Percentiles rank a stretch among this genome's conserved stretches.
Conservation (phyloP, 2,888 invertebrate species). For the Megamerina dolium region DNA sequence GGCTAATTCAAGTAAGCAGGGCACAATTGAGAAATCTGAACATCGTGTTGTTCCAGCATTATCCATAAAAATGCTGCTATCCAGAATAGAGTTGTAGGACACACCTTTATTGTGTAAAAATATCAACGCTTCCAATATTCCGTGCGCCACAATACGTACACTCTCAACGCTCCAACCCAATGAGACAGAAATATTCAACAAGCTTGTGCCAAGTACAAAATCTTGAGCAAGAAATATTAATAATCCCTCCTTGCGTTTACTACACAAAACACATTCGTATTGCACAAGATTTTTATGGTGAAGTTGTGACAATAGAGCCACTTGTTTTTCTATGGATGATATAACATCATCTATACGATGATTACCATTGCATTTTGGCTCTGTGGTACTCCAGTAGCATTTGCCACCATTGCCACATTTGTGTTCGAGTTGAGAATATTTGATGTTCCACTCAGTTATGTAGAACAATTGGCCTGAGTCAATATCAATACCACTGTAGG, state of each 20-base stretch:
- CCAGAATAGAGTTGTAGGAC: constrained; percentile 74
- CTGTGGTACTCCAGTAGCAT: constrained; percentile 38
- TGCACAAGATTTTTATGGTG: constrained; percentile 67
- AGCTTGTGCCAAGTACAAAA: constrained; percentile 53
- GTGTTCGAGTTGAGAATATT: constrained; percentile 45
- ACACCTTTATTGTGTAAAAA: constrained; percentile 77
- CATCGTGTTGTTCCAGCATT: constrained; percentile 53
- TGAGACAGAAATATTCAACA: constrained; percentile 42
- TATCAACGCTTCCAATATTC: constrained; percentile 67
- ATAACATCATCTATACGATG: constrained; percentile 47
- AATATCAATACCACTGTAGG: constrained; percentile 71
- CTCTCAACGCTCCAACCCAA: constrained; percentile 50
- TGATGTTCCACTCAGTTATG: constrained; percentile 70
- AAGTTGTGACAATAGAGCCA: constrained; percentile 63
- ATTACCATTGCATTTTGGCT: constrained; percentile 40
- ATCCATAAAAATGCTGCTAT: constrained; percentile 68
- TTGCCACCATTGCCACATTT: constrained; percentile 41
- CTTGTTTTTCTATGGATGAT: constrained; percentile 65
- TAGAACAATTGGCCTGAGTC: constrained; percentile 66
- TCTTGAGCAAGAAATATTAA: constrained; percentile 65
- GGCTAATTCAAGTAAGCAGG: constrained; percentile 43
- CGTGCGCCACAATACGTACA: constrained; percentile 56
- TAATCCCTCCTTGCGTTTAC: constrained; percentile 58
- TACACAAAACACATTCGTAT: constrained; percentile 66
- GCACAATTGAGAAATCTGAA: constrained; percentile 45